These are phyloP conservation scores for Enoplosus armatus DNA, from an alignment of 2,797 vertebrate species.

Conservation along the genomic window DNA sequence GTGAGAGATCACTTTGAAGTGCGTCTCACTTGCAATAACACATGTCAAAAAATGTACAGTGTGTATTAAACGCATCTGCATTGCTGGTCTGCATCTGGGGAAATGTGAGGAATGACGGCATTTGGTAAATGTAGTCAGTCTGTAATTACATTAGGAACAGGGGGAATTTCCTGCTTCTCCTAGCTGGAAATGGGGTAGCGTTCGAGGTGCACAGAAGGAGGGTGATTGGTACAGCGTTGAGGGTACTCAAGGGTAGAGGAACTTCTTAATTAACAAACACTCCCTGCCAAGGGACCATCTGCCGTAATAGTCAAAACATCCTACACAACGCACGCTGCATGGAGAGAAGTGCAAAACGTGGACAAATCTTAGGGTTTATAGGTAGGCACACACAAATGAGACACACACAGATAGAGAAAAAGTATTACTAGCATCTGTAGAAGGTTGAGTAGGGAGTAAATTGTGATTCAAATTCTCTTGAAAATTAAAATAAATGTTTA, in stretches of 20 bases:
- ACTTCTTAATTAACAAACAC: slow-evolving; percentile 83
- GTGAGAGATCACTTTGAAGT: slow-evolving; percentile 10
- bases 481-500: slow-evolving; percentile 52
- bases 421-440: slow-evolving; percentile 22
- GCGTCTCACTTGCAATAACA: background rate
- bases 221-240: slow-evolving; percentile 68
- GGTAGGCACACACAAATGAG: slow-evolving; percentile 8
- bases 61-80: slow-evolving; percentile 38
- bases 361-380: slow-evolving; percentile 22
- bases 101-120: slow-evolving; percentile 67
- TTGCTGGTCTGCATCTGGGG: slow-evolving; percentile 53
- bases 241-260: slow-evolving; percentile 76
- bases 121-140: slow-evolving; percentile 70
- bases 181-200: slow-evolving; percentile 59
- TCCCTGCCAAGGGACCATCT: slow-evolving; percentile 81
- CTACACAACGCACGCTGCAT: slow-evolving; percentile 51
- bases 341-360: slow-evolving; percentile 33
- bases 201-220: slow-evolving; percentile 71
- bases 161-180: slow-evolving; percentile 77
- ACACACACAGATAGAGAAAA: background rate
- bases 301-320: slow-evolving; percentile 72
- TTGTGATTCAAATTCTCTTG: slow-evolving; percentile 23
- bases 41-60: slow-evolving; percentile 12
- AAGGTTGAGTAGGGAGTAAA: slow-evolving; percentile 26
- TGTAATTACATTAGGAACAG: slow-evolving; percentile 79